phyloP scores from a whole-genome alignment of 2,888 invertebrate species.

The Parascotia fuliginaria region DNA sequence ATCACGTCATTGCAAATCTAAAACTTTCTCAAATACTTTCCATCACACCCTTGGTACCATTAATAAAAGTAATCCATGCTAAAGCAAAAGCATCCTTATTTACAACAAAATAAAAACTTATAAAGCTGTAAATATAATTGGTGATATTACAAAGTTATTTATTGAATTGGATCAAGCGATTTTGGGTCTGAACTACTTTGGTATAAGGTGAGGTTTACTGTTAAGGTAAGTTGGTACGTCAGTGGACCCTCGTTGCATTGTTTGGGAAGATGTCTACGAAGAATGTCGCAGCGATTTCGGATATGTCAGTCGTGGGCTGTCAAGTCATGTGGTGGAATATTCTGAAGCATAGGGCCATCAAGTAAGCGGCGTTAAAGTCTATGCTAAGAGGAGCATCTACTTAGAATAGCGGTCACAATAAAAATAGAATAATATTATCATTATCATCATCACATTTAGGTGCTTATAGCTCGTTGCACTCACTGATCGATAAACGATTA shows the following conservation, averaged over 20 bases:
- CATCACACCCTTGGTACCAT: slow-evolving; percentile 33
- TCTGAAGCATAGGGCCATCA: slow-evolving; percentile 53
- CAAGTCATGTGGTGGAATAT: slow-evolving; percentile 63
- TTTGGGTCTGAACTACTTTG: not conserved
- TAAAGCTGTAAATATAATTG: slow-evolving; percentile 17
- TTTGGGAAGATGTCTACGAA: slow-evolving; percentile 72
- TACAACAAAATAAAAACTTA: slow-evolving; percentile 24
- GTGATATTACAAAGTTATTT: slow-evolving; percentile 17
- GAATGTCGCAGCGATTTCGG: slow-evolving; percentile 82
- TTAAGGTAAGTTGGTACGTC: slow-evolving; percentile 25
- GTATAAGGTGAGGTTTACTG: not conserved
- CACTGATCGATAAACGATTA: too few relatives aligned
- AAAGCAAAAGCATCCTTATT: slow-evolving; percentile 46
- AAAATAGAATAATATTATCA: too few relatives aligned
- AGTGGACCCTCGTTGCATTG: slow-evolving; percentile 66
- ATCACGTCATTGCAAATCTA: slow-evolving; percentile 61
- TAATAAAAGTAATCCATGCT: slow-evolving; percentile 16
- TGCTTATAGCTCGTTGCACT: too few relatives aligned
- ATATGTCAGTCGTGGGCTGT: slow-evolving; percentile 77
- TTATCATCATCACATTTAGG: too few relatives aligned
- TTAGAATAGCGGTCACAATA: too few relatives aligned
- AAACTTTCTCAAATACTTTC: slow-evolving; percentile 58
- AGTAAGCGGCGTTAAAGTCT: slow-evolving; percentile 26
- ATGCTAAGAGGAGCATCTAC: too few relatives aligned
- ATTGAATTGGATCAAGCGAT: slow-evolving; percentile 1